phyloP scores from a whole-genome alignment of 2,888 invertebrate genomes.

The Smittia aterrima region DNA sequence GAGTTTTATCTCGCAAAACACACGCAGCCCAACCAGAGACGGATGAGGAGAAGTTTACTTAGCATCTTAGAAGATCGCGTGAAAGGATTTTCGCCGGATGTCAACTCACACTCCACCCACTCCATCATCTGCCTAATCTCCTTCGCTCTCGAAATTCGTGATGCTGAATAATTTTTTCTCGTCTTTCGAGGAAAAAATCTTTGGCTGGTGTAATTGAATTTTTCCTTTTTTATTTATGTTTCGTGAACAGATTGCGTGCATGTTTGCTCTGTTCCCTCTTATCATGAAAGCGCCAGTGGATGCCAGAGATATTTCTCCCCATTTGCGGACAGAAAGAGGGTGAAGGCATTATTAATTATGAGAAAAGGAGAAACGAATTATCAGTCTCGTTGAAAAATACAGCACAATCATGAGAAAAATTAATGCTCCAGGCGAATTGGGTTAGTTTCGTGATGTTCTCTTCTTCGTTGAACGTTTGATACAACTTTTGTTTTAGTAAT shows the following conservation, averaged over 20 bases:
- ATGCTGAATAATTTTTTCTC: constrained; percentile 33
- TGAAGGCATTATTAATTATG: constrained; percentile 30
- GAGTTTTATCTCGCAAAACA: constrained; percentile 38
- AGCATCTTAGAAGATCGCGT: background rate
- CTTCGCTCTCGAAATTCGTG: background rate
- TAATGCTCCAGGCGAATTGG: background rate
- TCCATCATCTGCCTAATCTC: constrained; percentile 35
- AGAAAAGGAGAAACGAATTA: constrained; percentile 18
- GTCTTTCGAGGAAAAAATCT: background rate
- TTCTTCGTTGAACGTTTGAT: too few relatives aligned
- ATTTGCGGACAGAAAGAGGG: background rate
- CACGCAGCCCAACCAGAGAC: background rate
- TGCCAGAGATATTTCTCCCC: constrained; percentile 17
- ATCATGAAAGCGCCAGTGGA: constrained; percentile 17
- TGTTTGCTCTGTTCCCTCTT: constrained; percentile 22
- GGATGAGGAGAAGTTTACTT: background rate
- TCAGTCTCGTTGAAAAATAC: constrained; percentile 23
- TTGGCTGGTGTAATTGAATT: constrained; percentile 13
- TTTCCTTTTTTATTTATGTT: constrained; percentile 11
- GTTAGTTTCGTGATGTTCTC: too few relatives aligned
- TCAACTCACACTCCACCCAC: background rate
- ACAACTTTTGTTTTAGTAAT: too few relatives aligned
- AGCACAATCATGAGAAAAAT: constrained; percentile 20
- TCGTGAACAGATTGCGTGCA: constrained; percentile 33
- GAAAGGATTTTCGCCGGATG: constrained; percentile 10